phyloP scores from a whole-genome alignment of 2,797 vertebrate genomes.

The Amniataba percoides region DNA sequence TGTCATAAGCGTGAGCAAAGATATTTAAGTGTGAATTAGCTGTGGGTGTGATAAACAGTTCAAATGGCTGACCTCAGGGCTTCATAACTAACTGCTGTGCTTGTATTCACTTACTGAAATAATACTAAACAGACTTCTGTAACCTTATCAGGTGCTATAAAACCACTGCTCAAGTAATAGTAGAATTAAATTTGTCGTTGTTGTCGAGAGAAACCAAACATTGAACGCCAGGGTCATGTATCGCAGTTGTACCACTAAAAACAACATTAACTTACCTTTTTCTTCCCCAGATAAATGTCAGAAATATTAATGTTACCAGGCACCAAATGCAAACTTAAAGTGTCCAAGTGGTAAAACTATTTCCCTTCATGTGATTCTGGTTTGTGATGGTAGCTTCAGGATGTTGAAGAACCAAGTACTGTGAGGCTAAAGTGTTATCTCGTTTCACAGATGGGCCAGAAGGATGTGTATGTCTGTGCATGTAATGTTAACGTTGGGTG shows the following conservation, averaged over 20 bases:
- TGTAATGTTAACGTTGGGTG: constrained; percentile 54
- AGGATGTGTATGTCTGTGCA: constrained; percentile 57
- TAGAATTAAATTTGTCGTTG: constrained; percentile 49
- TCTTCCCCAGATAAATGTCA: constrained; percentile 17
- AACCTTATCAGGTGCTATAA: constrained; percentile 70
- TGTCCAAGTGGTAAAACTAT: constrained; percentile 10
- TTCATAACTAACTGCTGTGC: constrained; percentile 70
- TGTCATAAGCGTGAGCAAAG: constrained; percentile 19
- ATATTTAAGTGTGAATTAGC: constrained; percentile 23
- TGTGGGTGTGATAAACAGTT: constrained; percentile 43
- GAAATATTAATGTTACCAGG: constrained; percentile 27
- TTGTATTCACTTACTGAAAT: constrained; percentile 55
- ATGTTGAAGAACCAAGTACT: constrained; percentile 10
- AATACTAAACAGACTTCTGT: constrained; percentile 53
- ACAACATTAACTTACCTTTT: constrained; percentile 9
- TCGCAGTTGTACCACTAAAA: constrained; percentile 22
- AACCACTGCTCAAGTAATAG: constrained; percentile 58
- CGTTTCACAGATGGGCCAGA: constrained; percentile 30
- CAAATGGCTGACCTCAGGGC: constrained; percentile 78
- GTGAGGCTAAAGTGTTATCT: constrained; percentile 36
- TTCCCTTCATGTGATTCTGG: constrained; percentile 32
- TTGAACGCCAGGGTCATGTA: constrained; percentile 23
- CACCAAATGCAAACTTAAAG: constrained; percentile 20
- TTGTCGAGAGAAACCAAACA: constrained; percentile 40
- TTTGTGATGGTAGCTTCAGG: constrained; percentile 30